Conservation (phyloP, 1,140 invertebrate species). For the Rhizoglyphus robini region DNA sequence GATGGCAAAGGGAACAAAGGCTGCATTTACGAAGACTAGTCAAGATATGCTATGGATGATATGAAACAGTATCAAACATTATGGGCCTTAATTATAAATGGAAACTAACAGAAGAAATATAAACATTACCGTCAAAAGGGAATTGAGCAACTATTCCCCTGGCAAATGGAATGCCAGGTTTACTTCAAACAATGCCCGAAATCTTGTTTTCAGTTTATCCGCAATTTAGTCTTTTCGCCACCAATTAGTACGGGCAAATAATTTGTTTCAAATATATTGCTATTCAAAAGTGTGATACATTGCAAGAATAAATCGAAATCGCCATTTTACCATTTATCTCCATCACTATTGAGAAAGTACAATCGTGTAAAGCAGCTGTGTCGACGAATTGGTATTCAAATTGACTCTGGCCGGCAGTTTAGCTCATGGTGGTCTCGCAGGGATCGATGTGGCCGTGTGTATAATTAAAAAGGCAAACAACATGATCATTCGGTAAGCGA, state of each 20-base stretch:
- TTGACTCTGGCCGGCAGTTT: conserved; percentile 88
- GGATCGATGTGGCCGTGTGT: conserved; percentile 79
- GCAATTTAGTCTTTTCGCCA: conserved; percentile 84
- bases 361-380: conserved; percentile 57
- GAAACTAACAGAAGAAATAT: conserved; percentile 34
- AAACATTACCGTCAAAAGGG: conserved; percentile 33
- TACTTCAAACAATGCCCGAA: too few species aligned
- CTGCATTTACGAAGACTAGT: too few species aligned
- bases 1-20: too few species aligned
- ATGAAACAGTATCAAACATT: too few species aligned
- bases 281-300: conserved; percentile 77
- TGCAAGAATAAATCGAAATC: conserved; percentile 73
- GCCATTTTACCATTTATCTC: conserved; percentile 93
- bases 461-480: conserved; percentile 98
- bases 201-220: conserved; percentile 43
- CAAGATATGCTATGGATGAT: too few species aligned
- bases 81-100: too few species aligned
- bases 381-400: conserved; percentile 60
- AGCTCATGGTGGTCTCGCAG: conserved; percentile 66
- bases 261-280: conserved; percentile 82
- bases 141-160: conserved; percentile 37
- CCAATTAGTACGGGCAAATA: conserved; percentile 96
- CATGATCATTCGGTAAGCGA: conserved; percentile 51
- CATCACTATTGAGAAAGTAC: conserved; percentile 87
- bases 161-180: conserved; percentile 37